Evolutionary conservation across 2,888 invertebrate species (phyloP), one percentile per base, ranked within the genome.

Genomic region (Ditula angustiorana): DNA sequence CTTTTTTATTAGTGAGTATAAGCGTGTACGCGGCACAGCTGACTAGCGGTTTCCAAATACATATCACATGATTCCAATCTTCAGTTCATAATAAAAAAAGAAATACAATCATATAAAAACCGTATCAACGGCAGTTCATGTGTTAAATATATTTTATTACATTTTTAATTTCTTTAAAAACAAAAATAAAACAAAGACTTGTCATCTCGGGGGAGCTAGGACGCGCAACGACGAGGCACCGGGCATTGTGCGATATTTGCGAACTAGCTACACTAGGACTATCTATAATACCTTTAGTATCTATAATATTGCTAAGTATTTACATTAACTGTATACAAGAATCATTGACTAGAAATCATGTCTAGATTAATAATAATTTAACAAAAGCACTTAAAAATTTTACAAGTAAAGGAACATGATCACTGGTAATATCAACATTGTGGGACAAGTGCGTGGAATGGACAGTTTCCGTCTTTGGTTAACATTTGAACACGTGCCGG

Each of bases 1-100:
- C 79, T 82, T 77, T 82, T 88, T 91, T 83, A 90, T 88, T 90
- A 85, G 87, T 90, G 91, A 91, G 90, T 92, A 88, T 86, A 92
- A 91, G 92, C 92, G 90, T 89, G 91, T 86, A 83, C 78, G 90
- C 91, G 89, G 90, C 91, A 87, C 90, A 82, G 87, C 88, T 92
- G 92, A 92, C 92, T 92, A 92, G 92, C 90, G 84, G 82, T 83
- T 84, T 86, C 83, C 85, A 82, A 85, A 82, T 82, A 85, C 75
- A 83, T 89, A 90, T 91, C 90, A 91, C 91, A 88, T 86, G 85
- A 86, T 88, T 83, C 74, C 73, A 69, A 78, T 76, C 71, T 71
- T 69, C 75, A 70, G 74, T 75, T 78, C 74, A 70, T 67, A 70
- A 62, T 76, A 69, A 64, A 69, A 72, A 74, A 72, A 72, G 74